Evolutionary conservation across 1,140 invertebrate species (phyloP).

Genomic region (Ridgeia piscesae): DNA sequence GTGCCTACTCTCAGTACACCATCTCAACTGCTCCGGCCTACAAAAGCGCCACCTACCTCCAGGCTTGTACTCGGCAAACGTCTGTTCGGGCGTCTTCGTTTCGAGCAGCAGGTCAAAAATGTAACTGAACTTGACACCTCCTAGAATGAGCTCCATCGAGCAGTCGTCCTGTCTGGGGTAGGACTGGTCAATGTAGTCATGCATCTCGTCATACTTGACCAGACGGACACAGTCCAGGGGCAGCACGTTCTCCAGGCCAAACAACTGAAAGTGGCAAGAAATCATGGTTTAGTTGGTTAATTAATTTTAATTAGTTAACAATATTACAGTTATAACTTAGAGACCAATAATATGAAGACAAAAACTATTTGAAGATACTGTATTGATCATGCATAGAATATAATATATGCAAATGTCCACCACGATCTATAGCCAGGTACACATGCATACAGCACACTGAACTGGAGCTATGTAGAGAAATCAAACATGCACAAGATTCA

Average conservation of each 20-base stretch:
- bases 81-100: constrained; percentile 66
- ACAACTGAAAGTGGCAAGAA: constrained; percentile 52
- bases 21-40: background rate
- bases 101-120: constrained; percentile 71
- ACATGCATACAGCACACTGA: too few species aligned
- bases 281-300: background rate
- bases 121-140: constrained; percentile 56
- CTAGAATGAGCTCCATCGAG: constrained; percentile 61
- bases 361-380: too few species aligned
- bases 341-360: too few species aligned
- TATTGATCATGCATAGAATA: too few species aligned
- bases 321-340: background rate
- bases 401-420: background rate
- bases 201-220: constrained; percentile 71
- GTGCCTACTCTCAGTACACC: background rate
- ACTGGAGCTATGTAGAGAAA: too few species aligned
- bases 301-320: background rate
- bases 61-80: constrained; percentile 68
- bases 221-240: constrained; percentile 71
- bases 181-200: constrained; percentile 72
- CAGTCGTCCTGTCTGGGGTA: constrained; percentile 67
- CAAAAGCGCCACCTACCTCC: constrained; percentile 59
- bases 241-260: constrained; percentile 65
- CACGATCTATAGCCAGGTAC: too few species aligned
- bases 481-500: constrained; percentile 10